phyloP scores from a whole-genome alignment of 2,797 vertebrate genomes.

The Morus bassanus region DNA sequence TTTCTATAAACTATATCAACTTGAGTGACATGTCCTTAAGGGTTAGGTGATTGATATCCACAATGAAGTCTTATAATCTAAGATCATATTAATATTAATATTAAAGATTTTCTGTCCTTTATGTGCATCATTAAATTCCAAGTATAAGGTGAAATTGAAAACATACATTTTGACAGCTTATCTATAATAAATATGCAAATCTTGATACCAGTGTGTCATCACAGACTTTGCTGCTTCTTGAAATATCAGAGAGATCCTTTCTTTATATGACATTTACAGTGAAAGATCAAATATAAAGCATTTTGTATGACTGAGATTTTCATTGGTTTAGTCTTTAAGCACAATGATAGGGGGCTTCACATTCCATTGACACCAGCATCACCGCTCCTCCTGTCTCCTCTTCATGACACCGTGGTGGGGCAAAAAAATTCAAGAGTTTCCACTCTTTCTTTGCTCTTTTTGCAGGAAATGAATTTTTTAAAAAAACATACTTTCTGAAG shows the following conservation, averaged over 20 bases:
- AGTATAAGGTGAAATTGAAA: slow-evolving; percentile 83
- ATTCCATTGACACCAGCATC: neutral
- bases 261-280: slow-evolving; percentile 74
- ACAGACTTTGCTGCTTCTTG: slow-evolving; percentile 70
- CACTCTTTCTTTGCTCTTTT: neutral
- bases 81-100: slow-evolving; percentile 87
- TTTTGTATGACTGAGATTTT: slow-evolving; percentile 59
- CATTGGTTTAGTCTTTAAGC: slow-evolving; percentile 18
- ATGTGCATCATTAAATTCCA: slow-evolving; percentile 78
- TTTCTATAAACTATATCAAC: slow-evolving; percentile 80
- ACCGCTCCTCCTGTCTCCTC: neutral
- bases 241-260: slow-evolving; percentile 75
- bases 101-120: slow-evolving; percentile 85
- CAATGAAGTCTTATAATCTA: slow-evolving; percentile 79
- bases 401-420: neutral
- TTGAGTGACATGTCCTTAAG: slow-evolving; percentile 81
- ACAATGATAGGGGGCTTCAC: neutral
- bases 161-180: slow-evolving; percentile 83
- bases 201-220: slow-evolving; percentile 76
- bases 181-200: slow-evolving; percentile 86
- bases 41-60: slow-evolving; percentile 80
- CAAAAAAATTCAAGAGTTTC: neutral
- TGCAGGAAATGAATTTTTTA: neutral
- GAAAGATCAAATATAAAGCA: slow-evolving; percentile 63
- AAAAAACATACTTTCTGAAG: neutral